These are phyloP conservation scores for Australoheros scitulus DNA, from an alignment of 2,113 vertebrate species.

Conservation along the genomic window DNA sequence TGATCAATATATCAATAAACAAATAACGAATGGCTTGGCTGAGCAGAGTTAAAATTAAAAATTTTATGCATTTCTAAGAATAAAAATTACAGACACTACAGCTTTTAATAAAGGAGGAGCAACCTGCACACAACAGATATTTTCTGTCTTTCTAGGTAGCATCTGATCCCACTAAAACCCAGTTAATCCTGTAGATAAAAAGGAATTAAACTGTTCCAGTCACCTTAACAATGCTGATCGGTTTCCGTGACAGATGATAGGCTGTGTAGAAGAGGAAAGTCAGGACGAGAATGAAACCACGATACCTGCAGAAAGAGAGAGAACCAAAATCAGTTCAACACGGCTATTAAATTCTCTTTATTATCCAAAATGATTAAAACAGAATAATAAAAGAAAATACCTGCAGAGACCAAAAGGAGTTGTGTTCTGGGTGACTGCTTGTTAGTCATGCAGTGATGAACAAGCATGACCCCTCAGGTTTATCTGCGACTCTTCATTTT, in stretches of 20 bases:
- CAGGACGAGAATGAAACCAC: slow-evolving; percentile 87
- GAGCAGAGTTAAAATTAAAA: neutral
- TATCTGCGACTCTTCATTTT: neutral
- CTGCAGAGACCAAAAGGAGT: neutral
- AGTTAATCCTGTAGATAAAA: neutral
- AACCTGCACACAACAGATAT: neutral
- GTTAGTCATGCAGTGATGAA: neutral
- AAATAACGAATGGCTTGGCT: neutral
- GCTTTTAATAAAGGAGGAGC: neutral
- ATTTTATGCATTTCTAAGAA: neutral
- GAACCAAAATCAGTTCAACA: neutral
- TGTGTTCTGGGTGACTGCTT: neutral
- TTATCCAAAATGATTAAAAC: neutral
- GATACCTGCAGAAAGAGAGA: slow-evolving; percentile 81
- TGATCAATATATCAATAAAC: neutral
- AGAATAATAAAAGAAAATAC: neutral
- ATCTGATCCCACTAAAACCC: neutral
- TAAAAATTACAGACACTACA: neutral
- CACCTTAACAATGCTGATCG: slow-evolving; percentile 98
- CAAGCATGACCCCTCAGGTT: neutral
- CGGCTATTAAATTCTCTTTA: neutral
- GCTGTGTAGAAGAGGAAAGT: slow-evolving; percentile 94
- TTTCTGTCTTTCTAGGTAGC: neutral
- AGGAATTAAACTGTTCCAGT: neutral
- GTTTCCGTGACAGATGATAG: slow-evolving; percentile 96